Percentiles rank a stretch among this genome's conserved stretches.
Conservation (phyloP, 2,888 invertebrate species). For the Gymnoscelis rufifasciata region DNA sequence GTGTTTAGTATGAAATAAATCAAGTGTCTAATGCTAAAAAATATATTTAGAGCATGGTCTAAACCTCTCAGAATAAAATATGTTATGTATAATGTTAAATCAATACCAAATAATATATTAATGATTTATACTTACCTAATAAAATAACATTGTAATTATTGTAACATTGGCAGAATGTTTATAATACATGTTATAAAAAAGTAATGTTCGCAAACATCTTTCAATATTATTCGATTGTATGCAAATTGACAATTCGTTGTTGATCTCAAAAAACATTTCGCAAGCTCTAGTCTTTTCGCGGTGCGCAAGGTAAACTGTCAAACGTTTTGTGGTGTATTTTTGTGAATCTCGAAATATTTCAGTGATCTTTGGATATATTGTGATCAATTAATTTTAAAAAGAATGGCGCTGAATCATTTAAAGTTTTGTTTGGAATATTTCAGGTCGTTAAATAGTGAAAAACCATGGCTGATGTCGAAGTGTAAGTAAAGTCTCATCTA, state of each 20-base stretch:
- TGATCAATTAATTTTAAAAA: constrained; percentile 30
- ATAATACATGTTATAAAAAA: not conserved
- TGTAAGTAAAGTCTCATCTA: constrained; percentile 80
- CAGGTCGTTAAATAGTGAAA: constrained; percentile 59
- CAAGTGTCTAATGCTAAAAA: no score
- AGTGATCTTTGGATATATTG: constrained; percentile 45
- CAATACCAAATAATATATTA: no score
- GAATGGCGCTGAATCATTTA: constrained; percentile 42
- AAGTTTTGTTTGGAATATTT: constrained; percentile 62
- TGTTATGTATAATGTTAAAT: no score
- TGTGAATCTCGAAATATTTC: constrained; percentile 57
- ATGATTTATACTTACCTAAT: no score
- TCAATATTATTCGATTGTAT: constrained; percentile 11
- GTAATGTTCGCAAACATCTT: constrained; percentile 3
- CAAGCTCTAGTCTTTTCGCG: constrained; percentile 65
- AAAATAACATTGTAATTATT: no score
- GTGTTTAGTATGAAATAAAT: no score
- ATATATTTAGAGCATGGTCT: no score
- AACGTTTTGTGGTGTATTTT: constrained; percentile 52
- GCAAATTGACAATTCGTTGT: constrained; percentile 2
- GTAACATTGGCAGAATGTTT: not conserved
- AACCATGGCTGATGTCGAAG: constrained; percentile 90
- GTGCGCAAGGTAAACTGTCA: constrained; percentile 77
- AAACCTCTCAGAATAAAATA: no score
- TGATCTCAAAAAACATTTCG: constrained; percentile 31